Base-by-base conservation (phyloP, 2,888 invertebrate species). In the Drosophila dives region DNA sequence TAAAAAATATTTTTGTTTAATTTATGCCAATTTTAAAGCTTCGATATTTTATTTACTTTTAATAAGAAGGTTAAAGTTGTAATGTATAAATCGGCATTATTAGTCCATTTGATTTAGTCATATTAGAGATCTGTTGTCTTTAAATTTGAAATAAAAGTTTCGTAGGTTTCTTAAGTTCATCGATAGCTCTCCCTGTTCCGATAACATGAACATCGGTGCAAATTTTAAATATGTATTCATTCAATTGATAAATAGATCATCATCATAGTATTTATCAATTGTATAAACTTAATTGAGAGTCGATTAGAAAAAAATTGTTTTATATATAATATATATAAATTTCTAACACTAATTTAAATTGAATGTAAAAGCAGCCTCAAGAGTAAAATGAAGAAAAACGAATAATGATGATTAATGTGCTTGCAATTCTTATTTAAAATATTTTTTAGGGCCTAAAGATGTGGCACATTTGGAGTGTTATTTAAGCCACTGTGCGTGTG, bases 401-500 rank as follows among this genome's bases (percentile, higher is more conserved):
- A 17, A 3, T 17, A 38, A 38, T 15, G 45, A 45, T 8, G 45
- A 45, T 45, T 15, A 45, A 15, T 45, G 15, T 23, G 45, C 8
- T 4, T 45, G 45, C 0, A 7, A 15, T 7, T 45, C 7, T 20
- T 45, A 45, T 45, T 23, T 45, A 23, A 8, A 45, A 23, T 23
- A 8, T 8, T 12, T 32, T 7, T n/a, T 1, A 50, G 32, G 20
- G 7, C n/a, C 32, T 12, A 7, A n/a, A 15, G 15, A 20, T 26
- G n/a, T 59, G 5, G 1, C 3, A n/a, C 48, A 54, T 53, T 73
- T 60, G n/a, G n/a, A 36, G n/a, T 45, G 42, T 29, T 67, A 11
- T 54, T 36, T 72, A 15, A 10, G 20, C 77, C 81, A 81, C 70
- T 59, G 81, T 81, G 70, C 81, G 51, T n/a, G 66, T 51, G 67